Conservation (phyloP, 2,113 vertebrate genomes). For the Perca schrenkii region DNA sequence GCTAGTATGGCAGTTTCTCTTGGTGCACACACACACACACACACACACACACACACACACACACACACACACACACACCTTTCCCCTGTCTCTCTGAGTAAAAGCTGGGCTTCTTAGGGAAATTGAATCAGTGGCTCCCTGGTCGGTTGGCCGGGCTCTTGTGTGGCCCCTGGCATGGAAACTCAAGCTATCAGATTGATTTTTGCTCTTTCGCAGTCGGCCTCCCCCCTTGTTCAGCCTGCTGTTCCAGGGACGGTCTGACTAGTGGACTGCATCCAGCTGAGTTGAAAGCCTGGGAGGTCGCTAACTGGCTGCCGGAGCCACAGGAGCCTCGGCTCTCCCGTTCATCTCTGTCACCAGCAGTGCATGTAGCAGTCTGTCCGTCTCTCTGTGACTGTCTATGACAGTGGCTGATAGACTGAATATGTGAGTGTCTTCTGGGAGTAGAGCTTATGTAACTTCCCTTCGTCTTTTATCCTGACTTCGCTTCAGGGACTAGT, state of each 20-base stretch:
- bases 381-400: not conserved
- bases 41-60: constrained; percentile 38
- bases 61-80: constrained; percentile 29
- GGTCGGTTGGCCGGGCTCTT: constrained; percentile 42
- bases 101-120: constrained; percentile 68
- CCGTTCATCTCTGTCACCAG: constrained; percentile 1
- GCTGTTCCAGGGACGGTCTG: constrained; percentile 28
- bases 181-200: constrained; percentile 74
- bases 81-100: constrained; percentile 38
- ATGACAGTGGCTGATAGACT: not conserved
- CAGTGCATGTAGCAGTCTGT: not conserved
- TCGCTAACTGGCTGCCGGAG: constrained; percentile 8
- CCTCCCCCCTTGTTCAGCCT: constrained; percentile 10
- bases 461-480: constrained; percentile 39
- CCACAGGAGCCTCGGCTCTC: not conserved
- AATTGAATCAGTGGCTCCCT: constrained; percentile 68
- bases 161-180: constrained; percentile 64
- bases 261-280: constrained; percentile 24
- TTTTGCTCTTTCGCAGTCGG: constrained; percentile 39
- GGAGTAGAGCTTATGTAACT: constrained; percentile 60
- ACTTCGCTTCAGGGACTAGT: constrained; percentile 50
- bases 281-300: constrained; percentile 21
- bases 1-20: constrained; percentile 54
- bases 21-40: constrained; percentile 19
- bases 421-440: constrained; percentile 29